Percentiles rank a stretch among this genome's conserved stretches.
Evolutionary conservation across 2,797 vertebrate species (phyloP).

Genomic region (Pangasius sanitwongsei): DNA sequence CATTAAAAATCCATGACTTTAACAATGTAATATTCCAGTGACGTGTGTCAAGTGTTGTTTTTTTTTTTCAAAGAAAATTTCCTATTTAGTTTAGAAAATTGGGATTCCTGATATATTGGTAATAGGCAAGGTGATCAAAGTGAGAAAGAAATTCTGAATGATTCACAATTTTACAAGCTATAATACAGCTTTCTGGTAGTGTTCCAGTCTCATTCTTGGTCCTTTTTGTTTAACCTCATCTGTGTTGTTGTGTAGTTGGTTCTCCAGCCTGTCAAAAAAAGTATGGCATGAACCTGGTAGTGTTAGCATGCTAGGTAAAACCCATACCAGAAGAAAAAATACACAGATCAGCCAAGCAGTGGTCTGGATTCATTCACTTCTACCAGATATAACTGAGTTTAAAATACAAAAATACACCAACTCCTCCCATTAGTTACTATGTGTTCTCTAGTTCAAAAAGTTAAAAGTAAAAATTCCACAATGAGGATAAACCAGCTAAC

Average conservation of each 20-base stretch:
- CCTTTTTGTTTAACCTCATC: not conserved
- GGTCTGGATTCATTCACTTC: not conserved
- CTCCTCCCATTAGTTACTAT: not conserved
- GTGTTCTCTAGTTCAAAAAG: not conserved
- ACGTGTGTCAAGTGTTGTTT: not conserved
- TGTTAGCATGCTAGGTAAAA: no score
- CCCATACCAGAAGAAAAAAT: not conserved
- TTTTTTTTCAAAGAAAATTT: no score
- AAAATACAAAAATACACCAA: not conserved
- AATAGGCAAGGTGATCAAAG: no score
- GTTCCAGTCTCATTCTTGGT: not conserved
- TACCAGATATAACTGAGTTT: not conserved
- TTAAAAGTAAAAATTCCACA: not conserved
- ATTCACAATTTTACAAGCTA: not conserved
- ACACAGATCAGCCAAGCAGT: not conserved
- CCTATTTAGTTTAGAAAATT: no score
- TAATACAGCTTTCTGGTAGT: not conserved
- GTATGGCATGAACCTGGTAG: no score
- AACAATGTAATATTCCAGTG: not conserved
- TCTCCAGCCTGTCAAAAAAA: no score
- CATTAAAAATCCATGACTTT: not conserved
- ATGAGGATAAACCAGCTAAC: not conserved
- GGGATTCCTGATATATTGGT: no score
- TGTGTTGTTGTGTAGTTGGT: no score
- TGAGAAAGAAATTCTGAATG: not conserved